Evolutionary conservation across 2,888 invertebrate species (phyloP).

Genomic region (Antitype chi): DNA sequence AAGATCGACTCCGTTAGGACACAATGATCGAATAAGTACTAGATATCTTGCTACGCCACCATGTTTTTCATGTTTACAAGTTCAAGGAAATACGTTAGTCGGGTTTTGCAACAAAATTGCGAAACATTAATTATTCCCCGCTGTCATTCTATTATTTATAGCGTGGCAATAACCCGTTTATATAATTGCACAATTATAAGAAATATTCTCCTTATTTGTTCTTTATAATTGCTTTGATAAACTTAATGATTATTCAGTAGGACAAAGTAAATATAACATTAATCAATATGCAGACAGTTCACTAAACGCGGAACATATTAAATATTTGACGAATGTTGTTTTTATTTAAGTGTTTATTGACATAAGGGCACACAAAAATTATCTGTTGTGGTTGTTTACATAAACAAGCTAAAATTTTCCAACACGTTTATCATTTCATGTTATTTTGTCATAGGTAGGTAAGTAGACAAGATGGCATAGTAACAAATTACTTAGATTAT

Average conservation of each 20-base stretch:
- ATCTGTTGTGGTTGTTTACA: slow-evolving; percentile 16
- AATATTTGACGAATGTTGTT: slow-evolving; percentile 26
- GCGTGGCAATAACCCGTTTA: slow-evolving; percentile 51
- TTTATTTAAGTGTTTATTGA: slow-evolving; percentile 6
- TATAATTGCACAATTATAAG: slow-evolving; percentile 60
- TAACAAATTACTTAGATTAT: not conserved
- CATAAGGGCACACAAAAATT: not conserved
- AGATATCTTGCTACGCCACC: not conserved
- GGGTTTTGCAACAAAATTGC: slow-evolving; percentile 37
- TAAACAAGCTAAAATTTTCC: slow-evolving; percentile 34
- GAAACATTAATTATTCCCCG: slow-evolving; percentile 6
- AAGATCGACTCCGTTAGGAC: too few species aligned
- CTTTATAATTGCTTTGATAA: slow-evolving; percentile 54
- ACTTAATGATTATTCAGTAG: slow-evolving; percentile 29
- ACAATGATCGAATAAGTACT: not conserved
- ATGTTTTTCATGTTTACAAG: not conserved
- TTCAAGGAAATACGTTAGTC: slow-evolving; percentile 8
- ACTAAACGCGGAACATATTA: slow-evolving; percentile 38
- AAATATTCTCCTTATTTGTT: slow-evolving; percentile 52
- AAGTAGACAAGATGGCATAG: not conserved
- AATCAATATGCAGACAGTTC: slow-evolving; percentile 37
- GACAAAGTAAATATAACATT: slow-evolving; percentile 26
- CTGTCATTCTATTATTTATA: slow-evolving; percentile 43
- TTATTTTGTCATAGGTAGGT: not conserved
- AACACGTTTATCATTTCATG: slow-evolving; percentile 6